phyloP scores from a whole-genome alignment of 2,888 invertebrate genomes.

The Caenorhabditis sulstoni region DNA sequence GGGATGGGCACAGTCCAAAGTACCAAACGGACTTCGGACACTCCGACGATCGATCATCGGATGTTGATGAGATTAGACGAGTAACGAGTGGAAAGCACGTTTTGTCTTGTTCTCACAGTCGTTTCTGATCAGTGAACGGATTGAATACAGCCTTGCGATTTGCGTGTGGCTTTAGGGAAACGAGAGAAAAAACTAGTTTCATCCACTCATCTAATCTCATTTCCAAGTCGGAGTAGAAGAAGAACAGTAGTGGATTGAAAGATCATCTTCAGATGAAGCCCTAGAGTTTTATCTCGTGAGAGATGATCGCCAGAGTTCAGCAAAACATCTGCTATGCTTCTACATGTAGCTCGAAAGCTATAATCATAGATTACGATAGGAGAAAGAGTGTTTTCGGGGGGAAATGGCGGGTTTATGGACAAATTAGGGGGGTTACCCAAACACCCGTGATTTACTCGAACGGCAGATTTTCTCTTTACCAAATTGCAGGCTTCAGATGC shows the following conservation, averaged over 20 bases:
- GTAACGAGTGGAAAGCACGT: slow-evolving; percentile 22
- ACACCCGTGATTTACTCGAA: no score
- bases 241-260: background rate
- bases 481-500: no score
- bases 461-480: no score
- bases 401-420: background rate
- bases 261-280: background rate
- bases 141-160: background rate
- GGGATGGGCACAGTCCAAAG: slow-evolving; percentile 26
- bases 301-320: background rate
- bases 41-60: slow-evolving; percentile 32
- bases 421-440: no score
- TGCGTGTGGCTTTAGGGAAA: no score
- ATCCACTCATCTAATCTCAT: background rate
- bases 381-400: no score
- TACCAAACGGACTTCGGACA: slow-evolving; percentile 38
- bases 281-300: background rate
- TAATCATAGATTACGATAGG: background rate
- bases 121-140: background rate
- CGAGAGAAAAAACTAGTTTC: no score
- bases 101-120: background rate
- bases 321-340: background rate
- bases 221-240: background rate
- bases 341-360: background rate
- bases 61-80: slow-evolving; percentile 4